These are phyloP conservation scores for Trinorchestia longiramus DNA, from an alignment of 1,140 invertebrate genomes.

Conservation along the genomic window DNA sequence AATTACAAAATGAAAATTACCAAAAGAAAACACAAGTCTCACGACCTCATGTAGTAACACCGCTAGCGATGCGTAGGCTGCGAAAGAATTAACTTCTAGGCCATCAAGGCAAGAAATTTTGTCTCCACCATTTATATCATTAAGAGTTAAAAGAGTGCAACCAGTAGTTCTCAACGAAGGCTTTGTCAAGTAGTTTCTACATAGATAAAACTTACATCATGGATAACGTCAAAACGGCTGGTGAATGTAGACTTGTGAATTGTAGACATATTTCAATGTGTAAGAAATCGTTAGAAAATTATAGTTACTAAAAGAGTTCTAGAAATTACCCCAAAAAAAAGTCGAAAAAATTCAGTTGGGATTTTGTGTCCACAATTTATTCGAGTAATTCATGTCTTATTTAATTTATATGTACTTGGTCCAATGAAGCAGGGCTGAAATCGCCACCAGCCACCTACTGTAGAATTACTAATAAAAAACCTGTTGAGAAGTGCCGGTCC, in stretches of 20 bases:
- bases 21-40: not conserved
- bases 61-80: not conserved
- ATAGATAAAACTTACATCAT: not conserved
- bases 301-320: not conserved
- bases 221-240: not conserved
- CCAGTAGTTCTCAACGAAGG: not conserved
- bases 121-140: not conserved
- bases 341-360: not conserved
- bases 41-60: not conserved
- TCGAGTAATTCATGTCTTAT: not conserved
- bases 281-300: not conserved
- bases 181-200: not conserved
- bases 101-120: not conserved
- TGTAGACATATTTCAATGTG: not conserved
- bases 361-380: not conserved
- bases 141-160: not conserved
- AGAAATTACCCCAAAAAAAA: not conserved
- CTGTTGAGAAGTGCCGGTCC: not conserved
- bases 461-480: not conserved
- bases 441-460: no score
- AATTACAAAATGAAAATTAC: not conserved
- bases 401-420: not conserved
- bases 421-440: not conserved
- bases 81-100: not conserved
- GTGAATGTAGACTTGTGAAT: not conserved